Evolutionary conservation across 2,797 vertebrate genomes (phyloP), one percentile per base, ranked within the genome.

Genomic region (Pipistrellus pipistrellus): DNA sequence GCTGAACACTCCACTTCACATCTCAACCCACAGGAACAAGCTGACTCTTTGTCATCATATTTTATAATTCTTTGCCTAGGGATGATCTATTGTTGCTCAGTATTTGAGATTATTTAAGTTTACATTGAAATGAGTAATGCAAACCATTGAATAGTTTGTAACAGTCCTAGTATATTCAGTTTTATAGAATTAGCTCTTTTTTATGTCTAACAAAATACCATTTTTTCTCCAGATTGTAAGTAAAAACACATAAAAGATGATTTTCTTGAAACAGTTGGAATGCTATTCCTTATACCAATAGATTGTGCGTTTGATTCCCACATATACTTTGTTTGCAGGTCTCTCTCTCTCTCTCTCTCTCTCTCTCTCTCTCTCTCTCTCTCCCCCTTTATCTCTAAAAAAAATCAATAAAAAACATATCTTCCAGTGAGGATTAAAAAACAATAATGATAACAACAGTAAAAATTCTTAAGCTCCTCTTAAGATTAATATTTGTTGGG

Each of bases 41-140:
- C 27, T 86, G 21, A 86, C 53, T 66, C 44, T 88, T 71, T 32
- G 48, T 20, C 27, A 5, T 35, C 25, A 27, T 21, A 80, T 44
- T 90, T 77, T 81, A 18, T 14, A 88, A 85, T 88, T 77, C 35
- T 78, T 81, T 92, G 21, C 18, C 44, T 93, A 27, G 14, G 59
- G 41, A 53, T 85, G 35, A 84, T 57, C 55, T 95, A 38, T 66
- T 18, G 35, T 48, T 75, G 83, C 17, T 89, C n/a, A 51, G 41
- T 30, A 88, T 27, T 66, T 84, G 51, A 18, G 66, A 72, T 48
- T 46, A 73, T 35, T 90, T 81, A 71, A 89, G 38, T 90, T 89
- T 77, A 18, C 15, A 41, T 8, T 77, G 20, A 96, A 94, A 77
- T 85, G 9, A 89, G 44, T 53, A 59, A 9, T 64, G 4, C 25